Base-by-base conservation (phyloP, 92 coral and sea anemone genomes). In the Palythoa caribaeorum region DNA sequence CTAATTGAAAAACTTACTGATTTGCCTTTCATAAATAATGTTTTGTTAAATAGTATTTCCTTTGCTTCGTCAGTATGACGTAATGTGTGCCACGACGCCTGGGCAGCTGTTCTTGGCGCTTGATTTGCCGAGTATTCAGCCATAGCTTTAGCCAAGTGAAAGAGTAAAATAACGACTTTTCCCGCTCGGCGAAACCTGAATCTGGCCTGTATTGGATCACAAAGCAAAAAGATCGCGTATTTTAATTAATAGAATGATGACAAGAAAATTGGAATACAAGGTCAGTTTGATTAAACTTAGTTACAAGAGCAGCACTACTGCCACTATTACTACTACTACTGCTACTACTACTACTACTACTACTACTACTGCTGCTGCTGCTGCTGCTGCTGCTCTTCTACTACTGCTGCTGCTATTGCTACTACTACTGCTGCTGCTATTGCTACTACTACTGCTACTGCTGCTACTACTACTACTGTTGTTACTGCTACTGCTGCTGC, bases 11-110 rank as follows among this genome's bases (percentile, higher is more conserved):
- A 72, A 38, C 98, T 92, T 74, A 97, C 99, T 90, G 97, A 94
- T 66, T 92, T 90, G 81, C 97, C 94, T 90, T 88, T 95, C 88
- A 90, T 93, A 81, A 94, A 97, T 70, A 92, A 84, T 0, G 98
- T 79, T 85, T 94, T 97, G 79, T 94, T 97, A 84, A 97, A 97
- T 52, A 97, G 75, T 21, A 97, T 96, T 74, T 97, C 98, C 73
- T 92, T 94, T 53, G 95, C 94, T 40, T 95, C 99, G 21, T 92
- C 78, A 51, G 91, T 83, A 84, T 95, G 96, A 40, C 94, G 90
- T 71, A 92, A 88, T 17, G 91, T 91, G 20, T 92, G 80, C 94
- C 98, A 97, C 1, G 98, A 95, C 51, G 85, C 90, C 87, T 97
- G 98, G n/a, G 94, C 92, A 28, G 94, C 98, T 57, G 99, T 97